Evolutionary conservation across 2,113 vertebrate genomes (phyloP).

Genomic region (Microtus montanus): DNA sequence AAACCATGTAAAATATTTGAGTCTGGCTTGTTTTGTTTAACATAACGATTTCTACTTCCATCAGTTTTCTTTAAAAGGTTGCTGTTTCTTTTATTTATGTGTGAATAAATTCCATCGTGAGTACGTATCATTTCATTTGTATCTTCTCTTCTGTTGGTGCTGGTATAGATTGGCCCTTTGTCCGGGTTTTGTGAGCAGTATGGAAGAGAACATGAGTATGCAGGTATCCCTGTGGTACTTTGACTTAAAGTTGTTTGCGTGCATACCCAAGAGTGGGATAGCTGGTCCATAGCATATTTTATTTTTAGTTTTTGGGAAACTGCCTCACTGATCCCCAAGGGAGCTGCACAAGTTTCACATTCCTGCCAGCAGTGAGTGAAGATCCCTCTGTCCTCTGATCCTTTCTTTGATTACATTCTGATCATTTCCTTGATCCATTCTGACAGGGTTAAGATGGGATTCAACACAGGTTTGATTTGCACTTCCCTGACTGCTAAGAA

Average conservation of each 20-base stretch:
- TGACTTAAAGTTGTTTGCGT: neutral
- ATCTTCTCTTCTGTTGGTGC: neutral
- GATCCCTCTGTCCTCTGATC: neutral
- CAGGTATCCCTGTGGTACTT: neutral
- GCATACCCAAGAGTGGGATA: neutral
- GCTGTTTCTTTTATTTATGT: neutral
- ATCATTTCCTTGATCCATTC: neutral
- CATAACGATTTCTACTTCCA: neutral
- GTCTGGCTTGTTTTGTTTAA: neutral
- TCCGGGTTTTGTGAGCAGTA: neutral
- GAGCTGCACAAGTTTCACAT: neutral
- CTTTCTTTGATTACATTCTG: too few species aligned
- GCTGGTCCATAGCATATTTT: neutral
- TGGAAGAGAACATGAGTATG: neutral
- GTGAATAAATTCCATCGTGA: neutral
- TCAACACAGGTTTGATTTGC: neutral
- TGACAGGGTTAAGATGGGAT: neutral
- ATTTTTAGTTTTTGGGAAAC: neutral
- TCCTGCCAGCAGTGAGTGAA: neutral
- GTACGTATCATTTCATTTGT: neutral
- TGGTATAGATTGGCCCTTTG: neutral
- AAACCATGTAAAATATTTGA: neutral
- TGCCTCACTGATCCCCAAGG: neutral
- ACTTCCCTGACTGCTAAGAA: neutral
- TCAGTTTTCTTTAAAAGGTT: neutral